phyloP scores from a whole-genome alignment of 2,797 vertebrate species.

The Silurus lanzhouensis region DNA sequence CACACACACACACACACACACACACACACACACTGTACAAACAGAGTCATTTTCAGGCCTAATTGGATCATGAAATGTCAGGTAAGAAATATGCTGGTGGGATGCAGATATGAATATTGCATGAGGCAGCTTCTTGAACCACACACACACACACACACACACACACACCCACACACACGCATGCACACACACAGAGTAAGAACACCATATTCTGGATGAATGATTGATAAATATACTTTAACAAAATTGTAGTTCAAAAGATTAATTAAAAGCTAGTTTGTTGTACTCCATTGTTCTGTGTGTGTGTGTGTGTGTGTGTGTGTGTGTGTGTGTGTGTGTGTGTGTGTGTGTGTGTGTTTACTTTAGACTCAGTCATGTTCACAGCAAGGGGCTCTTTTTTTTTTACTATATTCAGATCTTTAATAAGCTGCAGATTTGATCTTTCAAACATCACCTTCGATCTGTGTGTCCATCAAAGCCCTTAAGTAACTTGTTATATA shows the following conservation, averaged over 20 bases:
- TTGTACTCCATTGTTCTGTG: neutral
- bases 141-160: conserved; percentile 28
- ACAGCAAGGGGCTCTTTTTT: neutral
- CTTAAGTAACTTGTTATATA: conserved; percentile 8
- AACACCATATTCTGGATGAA: neutral
- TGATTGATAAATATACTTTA: neutral
- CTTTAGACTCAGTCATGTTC: neutral
- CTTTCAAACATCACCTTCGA: conserved; percentile 19
- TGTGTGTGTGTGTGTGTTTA: conserved; percentile 3
- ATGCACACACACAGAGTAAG: neutral
- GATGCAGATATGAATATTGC: conserved; percentile 50
- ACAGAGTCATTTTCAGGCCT: conserved; percentile 42
- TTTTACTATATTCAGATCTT: conserved; percentile 14
- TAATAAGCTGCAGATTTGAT: conserved; percentile 29
- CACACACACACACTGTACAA: conserved; percentile 25
- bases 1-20: conserved; percentile 7
- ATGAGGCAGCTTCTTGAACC: conserved; percentile 37
- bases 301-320: neutral
- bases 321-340: conserved; percentile 13
- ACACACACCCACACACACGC: conserved; percentile 14
- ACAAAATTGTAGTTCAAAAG: neutral
- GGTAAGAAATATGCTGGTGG: conserved; percentile 45
- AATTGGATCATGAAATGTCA: conserved; percentile 54
- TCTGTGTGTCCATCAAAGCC: conserved; percentile 27
- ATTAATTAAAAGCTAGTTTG: neutral